Evolutionary conservation across 2,113 vertebrate species (phyloP).

Genomic region (Acanthisitta chloris): DNA sequence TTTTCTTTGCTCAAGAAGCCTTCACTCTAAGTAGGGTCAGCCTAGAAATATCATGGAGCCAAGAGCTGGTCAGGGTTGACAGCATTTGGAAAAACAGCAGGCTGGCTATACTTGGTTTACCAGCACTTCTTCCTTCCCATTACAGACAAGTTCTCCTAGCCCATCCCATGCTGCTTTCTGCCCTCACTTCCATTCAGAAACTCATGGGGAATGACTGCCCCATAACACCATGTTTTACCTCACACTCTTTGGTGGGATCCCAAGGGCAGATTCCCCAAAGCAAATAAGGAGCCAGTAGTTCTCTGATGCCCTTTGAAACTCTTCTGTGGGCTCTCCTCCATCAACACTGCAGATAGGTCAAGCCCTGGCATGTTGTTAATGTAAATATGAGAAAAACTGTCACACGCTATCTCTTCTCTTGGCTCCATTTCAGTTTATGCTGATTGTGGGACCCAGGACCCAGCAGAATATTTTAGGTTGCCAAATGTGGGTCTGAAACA

Average conservation of each 20-base stretch:
- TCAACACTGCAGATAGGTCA: background rate
- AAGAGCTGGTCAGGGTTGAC: background rate
- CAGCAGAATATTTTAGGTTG: background rate
- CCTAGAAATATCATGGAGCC: background rate
- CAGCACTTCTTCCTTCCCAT: background rate
- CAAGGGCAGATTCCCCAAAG: background rate
- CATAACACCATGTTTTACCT: background rate
- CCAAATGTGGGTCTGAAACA: background rate
- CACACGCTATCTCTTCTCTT: background rate
- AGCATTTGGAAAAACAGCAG: background rate
- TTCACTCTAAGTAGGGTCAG: background rate
- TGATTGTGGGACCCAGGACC: background rate
- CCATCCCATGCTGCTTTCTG: background rate
- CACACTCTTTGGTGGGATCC: background rate
- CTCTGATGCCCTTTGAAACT: background rate
- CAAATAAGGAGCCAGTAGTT: background rate
- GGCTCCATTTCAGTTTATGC: background rate
- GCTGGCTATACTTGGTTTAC: background rate
- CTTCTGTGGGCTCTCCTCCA: background rate
- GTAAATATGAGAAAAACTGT: background rate
- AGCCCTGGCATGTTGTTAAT: background rate
- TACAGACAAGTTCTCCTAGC: background rate
- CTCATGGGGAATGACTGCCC: background rate
- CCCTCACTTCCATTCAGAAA: background rate
- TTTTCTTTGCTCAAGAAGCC: background rate